phyloP scores from a whole-genome alignment of 2,888 invertebrate genomes.

The Ornithoptera priamus region DNA sequence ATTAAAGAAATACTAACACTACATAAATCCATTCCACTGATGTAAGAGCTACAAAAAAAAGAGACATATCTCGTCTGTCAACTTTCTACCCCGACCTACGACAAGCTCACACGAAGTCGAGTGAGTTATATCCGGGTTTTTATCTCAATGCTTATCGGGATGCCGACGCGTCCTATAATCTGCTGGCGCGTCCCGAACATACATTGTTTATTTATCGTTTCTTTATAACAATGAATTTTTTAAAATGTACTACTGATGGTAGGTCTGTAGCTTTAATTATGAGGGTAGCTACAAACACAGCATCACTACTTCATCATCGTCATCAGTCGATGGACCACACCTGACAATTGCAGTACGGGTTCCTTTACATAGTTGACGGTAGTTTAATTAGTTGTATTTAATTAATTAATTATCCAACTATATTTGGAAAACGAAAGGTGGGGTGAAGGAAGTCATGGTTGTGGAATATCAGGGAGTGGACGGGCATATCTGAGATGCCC shows the following conservation, averaged over 20 bases:
- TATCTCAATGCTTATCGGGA: conserved; percentile 21
- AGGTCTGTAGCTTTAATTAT: too few relatives aligned
- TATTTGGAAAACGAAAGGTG: neutral
- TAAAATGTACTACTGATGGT: neutral
- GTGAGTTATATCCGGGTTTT: conserved; percentile 2
- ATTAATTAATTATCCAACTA: neutral
- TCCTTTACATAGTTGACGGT: neutral
- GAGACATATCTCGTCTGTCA: neutral
- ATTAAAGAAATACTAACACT: neutral
- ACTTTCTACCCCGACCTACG: conserved; percentile 16
- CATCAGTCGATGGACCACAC: too few relatives aligned
- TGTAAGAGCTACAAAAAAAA: neutral
- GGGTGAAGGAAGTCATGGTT: too few relatives aligned
- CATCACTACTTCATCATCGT: too few relatives aligned
- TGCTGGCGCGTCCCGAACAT: neutral
- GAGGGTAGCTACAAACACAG: too few relatives aligned
- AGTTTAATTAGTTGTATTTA: neutral
- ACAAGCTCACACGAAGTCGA: neutral
- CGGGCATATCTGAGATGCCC: too few relatives aligned
- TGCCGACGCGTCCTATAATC: conserved; percentile 13
- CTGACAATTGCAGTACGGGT: neutral
- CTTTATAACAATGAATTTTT: neutral
- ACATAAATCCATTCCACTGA: neutral
- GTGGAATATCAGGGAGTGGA: too few relatives aligned
- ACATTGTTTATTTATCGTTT: neutral